Base-by-base conservation (phyloP, 2,797 vertebrate genomes). In the Propithecus deckenii region DNA sequence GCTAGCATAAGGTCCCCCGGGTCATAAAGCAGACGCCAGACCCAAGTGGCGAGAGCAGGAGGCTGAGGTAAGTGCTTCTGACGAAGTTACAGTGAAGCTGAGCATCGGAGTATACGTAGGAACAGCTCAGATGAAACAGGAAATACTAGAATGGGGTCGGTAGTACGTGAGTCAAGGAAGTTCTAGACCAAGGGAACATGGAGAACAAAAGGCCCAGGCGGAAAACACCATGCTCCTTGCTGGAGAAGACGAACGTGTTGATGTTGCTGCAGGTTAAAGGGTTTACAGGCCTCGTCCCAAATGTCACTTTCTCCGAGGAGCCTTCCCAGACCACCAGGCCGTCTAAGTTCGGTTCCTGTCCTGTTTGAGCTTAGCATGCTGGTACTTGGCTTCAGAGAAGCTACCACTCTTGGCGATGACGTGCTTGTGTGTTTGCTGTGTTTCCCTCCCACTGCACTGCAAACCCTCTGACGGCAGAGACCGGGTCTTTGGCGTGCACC, bases 81-180 rank as follows among this genome's bases (percentile, higher is more conserved):
- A 81, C 65, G 30, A 79, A 23, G 50, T 10, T 5, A 69, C 13
- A 50, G 32, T 22, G 2, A 74, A 57, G 25, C 7, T 17, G n/a
- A 61, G 1, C 0, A 0, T 4, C 23, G 5, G 43, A 9, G 7
- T 20, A 52, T 15, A 52, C 13, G 30, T 3, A 63, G 32, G 30
- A 48, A 32, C 7, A 83, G 46, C 25, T 90, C 71, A 80, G 23
- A 17, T 43, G 25, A 71, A 3, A 57, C 52, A 78, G 14, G 28
- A 38, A 22, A 55, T 12, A 4, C 10, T 48, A 38, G 20, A 20
- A 48, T 7, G 6, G 1, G 1, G 5, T 3, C 38, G 10, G 5
- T 4, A 43, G 10, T 15, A 35, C 80, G 72, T 81, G 12, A 80
- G 35, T 25, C 7, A 4, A 86, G 46, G 59, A 74, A 41, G 35